Percentiles rank a stretch among this genome's conserved stretches.
Conservation (phyloP, 1,140 invertebrate genomes). For the Lordiphosa clarofinis region DNA sequence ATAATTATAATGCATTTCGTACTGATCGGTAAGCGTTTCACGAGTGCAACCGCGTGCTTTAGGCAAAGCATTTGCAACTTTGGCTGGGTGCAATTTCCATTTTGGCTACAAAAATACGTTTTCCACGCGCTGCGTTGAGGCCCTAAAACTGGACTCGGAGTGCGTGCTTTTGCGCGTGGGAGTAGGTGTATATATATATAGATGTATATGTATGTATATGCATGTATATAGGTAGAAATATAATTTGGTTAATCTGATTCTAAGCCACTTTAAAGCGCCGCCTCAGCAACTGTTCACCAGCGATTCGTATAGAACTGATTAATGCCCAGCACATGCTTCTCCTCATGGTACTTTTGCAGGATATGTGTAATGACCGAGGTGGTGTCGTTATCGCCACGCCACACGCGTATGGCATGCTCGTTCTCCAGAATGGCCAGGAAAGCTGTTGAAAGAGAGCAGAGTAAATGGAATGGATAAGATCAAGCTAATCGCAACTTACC, state of each 20-base stretch:
- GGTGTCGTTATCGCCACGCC: constrained; percentile 78
- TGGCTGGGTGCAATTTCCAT: constrained; percentile 59
- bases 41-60: constrained; percentile 52
- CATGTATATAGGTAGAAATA: constrained; percentile 50
- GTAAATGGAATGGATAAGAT: too few species aligned
- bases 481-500: constrained; percentile 24
- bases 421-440: constrained; percentile 77
- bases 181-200: constrained; percentile 26
- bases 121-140: constrained; percentile 21
- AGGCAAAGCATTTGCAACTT: constrained; percentile 62
- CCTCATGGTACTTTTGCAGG: constrained; percentile 79
- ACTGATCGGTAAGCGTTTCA: constrained; percentile 72
- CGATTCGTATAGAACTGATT: constrained; percentile 77
- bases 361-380: constrained; percentile 78
- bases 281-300: constrained; percentile 40
- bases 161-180: background rate
- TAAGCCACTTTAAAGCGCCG: constrained; percentile 53
- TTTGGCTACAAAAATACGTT: constrained; percentile 70
- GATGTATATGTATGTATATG: constrained; percentile 24
- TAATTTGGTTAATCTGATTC: constrained; percentile 65
- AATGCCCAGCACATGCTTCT: constrained; percentile 79
- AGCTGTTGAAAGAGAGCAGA: constrained; percentile 31
- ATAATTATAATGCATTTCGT: constrained; percentile 60
- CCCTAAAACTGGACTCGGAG: constrained; percentile 25
- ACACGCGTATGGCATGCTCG: constrained; percentile 76